A percentile compares a stretch with the other conserved stretches of the same genome.
Evolutionary conservation across 2,797 vertebrate genomes (phyloP).

Genomic region (Helicolenus hilgendorfi): DNA sequence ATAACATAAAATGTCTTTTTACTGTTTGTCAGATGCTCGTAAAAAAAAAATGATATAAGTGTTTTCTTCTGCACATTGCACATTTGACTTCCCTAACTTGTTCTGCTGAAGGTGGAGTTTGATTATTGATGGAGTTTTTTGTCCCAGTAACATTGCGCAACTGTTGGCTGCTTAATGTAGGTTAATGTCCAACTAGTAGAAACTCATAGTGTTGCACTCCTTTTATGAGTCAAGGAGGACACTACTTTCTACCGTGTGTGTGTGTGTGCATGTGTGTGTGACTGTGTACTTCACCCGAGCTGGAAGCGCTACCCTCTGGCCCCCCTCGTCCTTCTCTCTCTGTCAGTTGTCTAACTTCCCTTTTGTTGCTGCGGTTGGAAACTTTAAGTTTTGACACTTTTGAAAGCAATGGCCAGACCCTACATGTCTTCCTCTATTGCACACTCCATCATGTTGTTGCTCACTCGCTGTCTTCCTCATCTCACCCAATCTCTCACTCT

Average conservation of each 20-base stretch:
- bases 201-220: background rate
- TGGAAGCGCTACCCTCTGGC: conserved; percentile 16
- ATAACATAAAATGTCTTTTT: background rate
- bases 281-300: conserved; percentile 14
- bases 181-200: conserved; percentile 42
- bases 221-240: conserved; percentile 56
- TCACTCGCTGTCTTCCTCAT: conserved; percentile 70
- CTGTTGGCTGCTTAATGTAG: conserved; percentile 5
- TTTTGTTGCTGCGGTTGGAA: conserved; percentile 93
- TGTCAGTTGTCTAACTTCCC: conserved; percentile 90
- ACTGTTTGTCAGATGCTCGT: background rate
- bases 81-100: background rate
- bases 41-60: background rate
- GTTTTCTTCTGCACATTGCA: background rate
- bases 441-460: conserved; percentile 75
- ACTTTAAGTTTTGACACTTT: conserved; percentile 92
- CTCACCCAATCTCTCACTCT: conserved; percentile 19
- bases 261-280: conserved; percentile 9
- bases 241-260: conserved; percentile 36
- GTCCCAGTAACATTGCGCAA: conserved; percentile 18
- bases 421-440: conserved; percentile 87
- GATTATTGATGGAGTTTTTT: background rate
- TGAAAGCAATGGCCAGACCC: conserved; percentile 89
- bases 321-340: conserved; percentile 53
- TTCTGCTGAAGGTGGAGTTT: background rate